phyloP scores from a whole-genome alignment of 2,113 vertebrate species.

The Indri indri region DNA sequence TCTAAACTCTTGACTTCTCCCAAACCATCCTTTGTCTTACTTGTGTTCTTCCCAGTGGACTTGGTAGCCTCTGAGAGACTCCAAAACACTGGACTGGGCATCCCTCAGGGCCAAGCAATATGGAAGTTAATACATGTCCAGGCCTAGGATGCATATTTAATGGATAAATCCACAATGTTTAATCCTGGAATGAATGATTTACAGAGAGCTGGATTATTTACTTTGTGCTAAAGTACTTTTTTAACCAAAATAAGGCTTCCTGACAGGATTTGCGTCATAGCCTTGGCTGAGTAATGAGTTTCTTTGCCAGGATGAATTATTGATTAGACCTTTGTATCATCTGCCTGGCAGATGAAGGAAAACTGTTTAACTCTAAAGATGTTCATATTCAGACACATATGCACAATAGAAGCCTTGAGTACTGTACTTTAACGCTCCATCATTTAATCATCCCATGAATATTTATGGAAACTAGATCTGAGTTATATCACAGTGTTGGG shows the following conservation, averaged over 20 bases:
- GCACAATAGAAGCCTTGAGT: constrained; percentile 64
- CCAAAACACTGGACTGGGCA: neutral
- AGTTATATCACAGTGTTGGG: neutral
- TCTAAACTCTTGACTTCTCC: neutral
- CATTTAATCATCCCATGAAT: constrained; percentile 50
- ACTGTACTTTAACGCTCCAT: constrained; percentile 40
- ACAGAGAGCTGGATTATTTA: constrained; percentile 76
- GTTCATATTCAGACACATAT: constrained; percentile 42
- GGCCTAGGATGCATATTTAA: constrained; percentile 68
- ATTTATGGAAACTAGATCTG: constrained; percentile 19
- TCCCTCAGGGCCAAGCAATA: constrained; percentile 26
- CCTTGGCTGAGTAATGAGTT: constrained; percentile 58
- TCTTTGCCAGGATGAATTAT: constrained; percentile 79
- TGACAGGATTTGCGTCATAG: neutral
- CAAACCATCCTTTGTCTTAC: neutral
- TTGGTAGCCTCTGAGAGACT: constrained; percentile 50
- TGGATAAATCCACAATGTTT: constrained; percentile 75
- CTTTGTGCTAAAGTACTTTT: constrained; percentile 78
- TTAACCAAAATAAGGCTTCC: constrained; percentile 53
- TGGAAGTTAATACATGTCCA: constrained; percentile 56
- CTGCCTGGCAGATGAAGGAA: constrained; percentile 65
- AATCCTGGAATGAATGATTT: constrained; percentile 81
- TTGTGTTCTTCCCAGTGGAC: constrained; percentile 41
- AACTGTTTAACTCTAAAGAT: constrained; percentile 78
- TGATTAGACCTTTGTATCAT: constrained; percentile 78